A percentile compares a stretch with the other conserved stretches of the same genome.
Conservation (phyloP, 1,140 invertebrate species). For the Harpegnathos saltator region DNA sequence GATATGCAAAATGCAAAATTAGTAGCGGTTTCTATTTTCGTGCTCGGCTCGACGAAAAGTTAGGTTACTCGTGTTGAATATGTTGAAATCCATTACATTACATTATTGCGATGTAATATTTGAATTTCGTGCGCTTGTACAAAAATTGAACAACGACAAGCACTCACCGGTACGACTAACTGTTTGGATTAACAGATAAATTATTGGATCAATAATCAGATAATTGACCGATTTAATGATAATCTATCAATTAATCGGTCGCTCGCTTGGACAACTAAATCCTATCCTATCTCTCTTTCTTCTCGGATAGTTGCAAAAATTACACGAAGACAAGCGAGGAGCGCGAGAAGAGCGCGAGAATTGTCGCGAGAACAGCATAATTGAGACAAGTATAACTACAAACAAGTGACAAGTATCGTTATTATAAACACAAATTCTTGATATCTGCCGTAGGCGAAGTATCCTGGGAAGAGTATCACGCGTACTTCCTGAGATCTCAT, state of each 20-base stretch:
- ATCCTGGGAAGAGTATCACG: conserved; percentile 93
- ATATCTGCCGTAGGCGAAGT: conserved; percentile 87
- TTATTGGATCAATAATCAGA: neutral
- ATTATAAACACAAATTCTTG: no score
- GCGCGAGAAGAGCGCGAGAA: neutral
- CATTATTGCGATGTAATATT: no score
- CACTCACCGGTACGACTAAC: neutral
- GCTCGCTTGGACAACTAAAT: no score
- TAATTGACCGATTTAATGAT: neutral
- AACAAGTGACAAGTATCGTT: no score
- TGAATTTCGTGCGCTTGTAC: no score
- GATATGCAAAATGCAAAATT: neutral
- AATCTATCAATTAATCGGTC: neutral
- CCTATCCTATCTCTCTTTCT: no score
- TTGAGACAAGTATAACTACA: neutral
- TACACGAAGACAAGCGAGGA: no score
- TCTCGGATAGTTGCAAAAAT: no score
- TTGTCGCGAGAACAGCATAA: neutral
- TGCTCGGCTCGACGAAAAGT: neutral
- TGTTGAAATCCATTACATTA: no score
- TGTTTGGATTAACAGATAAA: neutral
- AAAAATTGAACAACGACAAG: no score
- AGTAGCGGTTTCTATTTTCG: neutral
- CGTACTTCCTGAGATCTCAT: conserved; percentile 89
- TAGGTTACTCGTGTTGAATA: neutral